Percentiles rank a stretch among this genome's conserved stretches.
phyloP scores from a whole-genome alignment of 2,113 vertebrate genomes.

The Dinomys branickii region DNA sequence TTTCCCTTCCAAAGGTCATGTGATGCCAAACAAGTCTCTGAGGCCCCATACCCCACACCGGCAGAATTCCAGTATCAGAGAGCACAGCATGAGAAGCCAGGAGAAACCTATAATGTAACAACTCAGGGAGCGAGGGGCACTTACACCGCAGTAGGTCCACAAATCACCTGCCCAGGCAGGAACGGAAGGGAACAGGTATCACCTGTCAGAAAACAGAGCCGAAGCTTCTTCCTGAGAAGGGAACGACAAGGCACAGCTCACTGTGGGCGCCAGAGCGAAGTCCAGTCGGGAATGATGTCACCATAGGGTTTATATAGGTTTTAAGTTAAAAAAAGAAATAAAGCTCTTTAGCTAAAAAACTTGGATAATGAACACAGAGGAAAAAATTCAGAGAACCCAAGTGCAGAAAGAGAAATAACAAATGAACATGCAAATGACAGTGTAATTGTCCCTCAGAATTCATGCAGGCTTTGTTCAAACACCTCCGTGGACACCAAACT shows the following conservation, averaged over 20 bases:
- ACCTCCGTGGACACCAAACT: background rate
- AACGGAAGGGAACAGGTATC: background rate
- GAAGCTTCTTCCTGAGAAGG: background rate
- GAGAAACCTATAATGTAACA: background rate
- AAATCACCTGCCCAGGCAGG: background rate
- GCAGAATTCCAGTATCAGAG: background rate
- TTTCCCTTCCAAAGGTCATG: background rate
- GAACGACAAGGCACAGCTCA: background rate
- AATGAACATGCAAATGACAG: background rate
- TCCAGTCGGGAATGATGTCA: background rate
- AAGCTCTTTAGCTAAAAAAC: background rate
- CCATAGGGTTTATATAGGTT: background rate
- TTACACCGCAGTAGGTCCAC: background rate
- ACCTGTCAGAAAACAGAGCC: background rate
- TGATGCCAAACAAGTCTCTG: background rate
- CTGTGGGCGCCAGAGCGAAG: background rate
- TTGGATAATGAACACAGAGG: background rate
- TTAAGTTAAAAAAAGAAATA: background rate
- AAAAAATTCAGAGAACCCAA: conserved; percentile 16
- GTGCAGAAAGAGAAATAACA: background rate
- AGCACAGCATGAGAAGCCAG: background rate
- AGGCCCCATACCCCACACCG: background rate
- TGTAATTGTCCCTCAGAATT: background rate
- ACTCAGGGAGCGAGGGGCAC: background rate
- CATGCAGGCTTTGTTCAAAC: background rate